Percentiles rank a stretch among this genome's conserved stretches.
phyloP scores from a whole-genome alignment of 2,888 invertebrate species.

The Napeogenes sylphis region DNA sequence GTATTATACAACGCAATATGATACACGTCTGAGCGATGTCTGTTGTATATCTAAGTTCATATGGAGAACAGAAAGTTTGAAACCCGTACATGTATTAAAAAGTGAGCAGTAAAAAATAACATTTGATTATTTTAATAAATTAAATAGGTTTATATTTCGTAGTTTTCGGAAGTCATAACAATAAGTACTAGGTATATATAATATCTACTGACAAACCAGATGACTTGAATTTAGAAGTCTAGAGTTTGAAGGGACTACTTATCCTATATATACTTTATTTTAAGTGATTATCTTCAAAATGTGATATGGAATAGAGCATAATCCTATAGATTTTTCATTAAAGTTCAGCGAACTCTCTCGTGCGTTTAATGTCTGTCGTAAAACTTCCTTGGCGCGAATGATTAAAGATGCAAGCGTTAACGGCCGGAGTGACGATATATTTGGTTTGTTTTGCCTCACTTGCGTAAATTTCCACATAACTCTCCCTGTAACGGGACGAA shows the following conservation, averaged over 20 bases:
- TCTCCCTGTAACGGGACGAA: slow-evolving; percentile 23
- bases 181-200: too few relatives aligned
- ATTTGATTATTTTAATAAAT: too few relatives aligned
- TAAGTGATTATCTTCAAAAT: too few relatives aligned
- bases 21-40: slow-evolving; percentile 3
- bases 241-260: too few relatives aligned
- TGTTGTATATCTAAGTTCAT: background rate
- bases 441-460: slow-evolving; percentile 35
- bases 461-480: slow-evolving; percentile 35
- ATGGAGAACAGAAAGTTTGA: background rate
- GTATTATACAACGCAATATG: background rate
- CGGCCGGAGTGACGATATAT: slow-evolving; percentile 20
- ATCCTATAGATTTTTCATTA: slow-evolving; percentile 36
- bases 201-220: too few relatives aligned
- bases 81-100: too few relatives aligned
- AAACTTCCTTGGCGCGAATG: slow-evolving; percentile 55
- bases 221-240: too few relatives aligned
- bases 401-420: slow-evolving; percentile 47
- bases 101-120: too few relatives aligned
- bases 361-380: slow-evolving; percentile 60
- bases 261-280: too few relatives aligned
- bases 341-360: slow-evolving; percentile 54
- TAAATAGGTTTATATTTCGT: too few relatives aligned
- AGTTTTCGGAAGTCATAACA: too few relatives aligned
- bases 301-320: background rate